phyloP scores from a whole-genome alignment of 2,797 vertebrate species.

The Siniperca obscura region DNA sequence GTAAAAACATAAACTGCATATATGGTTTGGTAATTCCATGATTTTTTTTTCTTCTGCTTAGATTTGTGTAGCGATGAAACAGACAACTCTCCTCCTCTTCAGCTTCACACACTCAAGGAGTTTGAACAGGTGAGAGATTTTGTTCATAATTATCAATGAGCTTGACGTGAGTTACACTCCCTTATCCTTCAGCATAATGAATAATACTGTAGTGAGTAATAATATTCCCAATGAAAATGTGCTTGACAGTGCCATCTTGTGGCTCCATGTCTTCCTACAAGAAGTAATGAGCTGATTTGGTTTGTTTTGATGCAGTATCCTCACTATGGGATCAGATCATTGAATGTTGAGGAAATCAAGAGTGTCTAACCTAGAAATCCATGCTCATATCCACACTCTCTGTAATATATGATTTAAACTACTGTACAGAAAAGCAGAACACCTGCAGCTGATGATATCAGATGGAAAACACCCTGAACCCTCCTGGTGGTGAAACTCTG shows the following conservation, averaged over 20 bases:
- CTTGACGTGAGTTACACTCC: conserved; percentile 1
- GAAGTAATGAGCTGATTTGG: neutral
- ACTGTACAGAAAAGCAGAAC: conserved; percentile 17
- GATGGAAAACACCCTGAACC: conserved; percentile 61
- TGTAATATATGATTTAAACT: conserved; percentile 7
- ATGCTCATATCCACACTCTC: neutral
- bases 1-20: neutral
- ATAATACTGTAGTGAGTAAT: neutral
- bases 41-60: conserved; percentile 44
- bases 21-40: neutral
- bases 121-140: conserved; percentile 91
- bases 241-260: conserved; percentile 48
- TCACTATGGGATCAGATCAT: neutral
- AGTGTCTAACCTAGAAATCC: neutral
- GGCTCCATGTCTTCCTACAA: conserved; percentile 12
- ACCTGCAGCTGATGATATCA: conserved; percentile 34
- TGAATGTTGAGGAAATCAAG: neutral
- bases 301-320: neutral
- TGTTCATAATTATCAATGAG: neutral
- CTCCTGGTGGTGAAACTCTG: conserved; percentile 36
- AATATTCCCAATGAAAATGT: neutral
- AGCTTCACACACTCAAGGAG: conserved; percentile 92
- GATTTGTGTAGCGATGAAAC: conserved; percentile 84
- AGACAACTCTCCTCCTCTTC: conserved; percentile 86
- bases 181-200: neutral